A percentile compares a stretch with the other conserved stretches of the same genome.
Conservation (phyloP, 2,797 vertebrate genomes). For the Cuniculus paca region DNA sequence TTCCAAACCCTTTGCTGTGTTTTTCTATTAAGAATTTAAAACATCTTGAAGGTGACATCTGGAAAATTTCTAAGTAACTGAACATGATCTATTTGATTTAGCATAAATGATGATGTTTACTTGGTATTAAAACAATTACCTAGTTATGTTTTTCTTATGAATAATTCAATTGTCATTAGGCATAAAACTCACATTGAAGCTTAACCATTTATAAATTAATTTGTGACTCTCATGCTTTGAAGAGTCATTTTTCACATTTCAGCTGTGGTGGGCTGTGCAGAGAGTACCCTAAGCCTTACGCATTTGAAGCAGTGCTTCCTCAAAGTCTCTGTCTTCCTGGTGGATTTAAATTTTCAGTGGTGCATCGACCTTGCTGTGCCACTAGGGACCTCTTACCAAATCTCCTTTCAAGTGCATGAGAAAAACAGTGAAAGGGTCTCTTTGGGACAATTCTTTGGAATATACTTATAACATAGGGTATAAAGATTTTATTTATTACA, state of each 20-base stretch:
- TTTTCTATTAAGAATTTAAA: constrained; percentile 57
- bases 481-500: constrained; percentile 21
- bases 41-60: constrained; percentile 77
- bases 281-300: neutral
- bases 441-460: neutral
- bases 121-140: constrained; percentile 74
- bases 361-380: neutral
- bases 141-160: constrained; percentile 68
- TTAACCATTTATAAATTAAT: constrained; percentile 58
- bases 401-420: neutral
- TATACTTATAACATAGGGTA: neutral
- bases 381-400: neutral
- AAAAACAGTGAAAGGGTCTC: neutral
- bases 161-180: constrained; percentile 69
- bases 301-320: neutral
- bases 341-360: neutral
- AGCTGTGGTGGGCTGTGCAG: neutral
- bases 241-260: constrained; percentile 27
- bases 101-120: constrained; percentile 75
- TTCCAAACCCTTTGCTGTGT: constrained; percentile 33
- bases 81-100: constrained; percentile 80
- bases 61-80: constrained; percentile 81
- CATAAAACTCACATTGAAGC: constrained; percentile 59
- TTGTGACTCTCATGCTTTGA: constrained; percentile 38
- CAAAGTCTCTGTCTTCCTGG: neutral